Conservation (phyloP, 2,888 invertebrate species). For the Andrena praecox region DNA sequence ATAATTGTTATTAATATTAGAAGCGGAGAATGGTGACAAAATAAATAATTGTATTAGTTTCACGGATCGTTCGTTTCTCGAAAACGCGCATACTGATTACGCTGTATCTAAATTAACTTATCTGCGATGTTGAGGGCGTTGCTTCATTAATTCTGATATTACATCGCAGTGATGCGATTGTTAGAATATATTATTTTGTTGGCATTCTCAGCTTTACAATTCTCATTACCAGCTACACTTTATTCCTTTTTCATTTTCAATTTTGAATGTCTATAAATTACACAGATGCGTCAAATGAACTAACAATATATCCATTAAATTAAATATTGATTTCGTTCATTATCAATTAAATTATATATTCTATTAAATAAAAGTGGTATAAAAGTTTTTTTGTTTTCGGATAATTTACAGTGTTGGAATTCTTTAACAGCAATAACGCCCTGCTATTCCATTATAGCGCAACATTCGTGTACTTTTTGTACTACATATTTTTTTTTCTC, state of each 20-base stretch:
- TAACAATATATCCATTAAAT: not conserved
- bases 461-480: no score
- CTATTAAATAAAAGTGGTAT: no score
- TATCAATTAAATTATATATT: no score
- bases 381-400: no score
- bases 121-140: constrained; percentile 19
- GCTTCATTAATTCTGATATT: constrained; percentile 22
- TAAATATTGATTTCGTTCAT: not conserved
- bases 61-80: not conserved
- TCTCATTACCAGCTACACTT: not conserved
- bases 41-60: not conserved
- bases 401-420: no score
- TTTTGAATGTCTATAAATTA: not conserved
- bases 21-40: not conserved
- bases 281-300: not conserved
- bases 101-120: constrained; percentile 1
- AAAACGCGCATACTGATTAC: not conserved
- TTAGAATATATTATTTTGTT: not conserved
- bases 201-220: not conserved
- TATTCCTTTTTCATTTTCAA: not conserved
- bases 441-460: no score
- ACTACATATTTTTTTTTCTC: no score
- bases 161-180: not conserved
- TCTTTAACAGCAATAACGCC: no score
- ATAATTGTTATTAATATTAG: not conserved